Evolutionary conservation across 2,888 invertebrate genomes (phyloP).

Genomic region (Alloscopus bannaensis): DNA sequence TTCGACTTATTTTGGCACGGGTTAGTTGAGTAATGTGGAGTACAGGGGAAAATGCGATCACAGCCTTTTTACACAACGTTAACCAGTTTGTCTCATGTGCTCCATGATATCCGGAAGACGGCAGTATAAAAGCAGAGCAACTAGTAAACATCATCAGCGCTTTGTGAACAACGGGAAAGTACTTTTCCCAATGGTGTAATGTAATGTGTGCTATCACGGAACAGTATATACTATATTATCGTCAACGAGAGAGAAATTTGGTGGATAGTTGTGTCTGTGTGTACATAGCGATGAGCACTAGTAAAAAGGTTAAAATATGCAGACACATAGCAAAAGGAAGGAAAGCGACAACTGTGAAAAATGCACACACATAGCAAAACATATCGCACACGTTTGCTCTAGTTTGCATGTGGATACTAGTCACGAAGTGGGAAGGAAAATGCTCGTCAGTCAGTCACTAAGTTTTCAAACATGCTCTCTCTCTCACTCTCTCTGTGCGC

Average conservation of each 20-base stretch:
- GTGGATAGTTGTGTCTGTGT: too few species aligned
- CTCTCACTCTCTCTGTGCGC: neutral
- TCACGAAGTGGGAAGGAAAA: neutral
- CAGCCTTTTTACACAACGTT: too few species aligned
- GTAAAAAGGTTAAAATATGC: too few species aligned
- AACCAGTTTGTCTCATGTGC: too few species aligned
- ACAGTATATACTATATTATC: too few species aligned
- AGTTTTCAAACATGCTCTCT: conserved; percentile 14
- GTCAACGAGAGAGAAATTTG: too few species aligned
- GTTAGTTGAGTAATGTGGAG: conserved; percentile 13
- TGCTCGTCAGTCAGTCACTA: conserved; percentile 43
- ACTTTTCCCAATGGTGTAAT: too few species aligned
- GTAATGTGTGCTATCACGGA: too few species aligned
- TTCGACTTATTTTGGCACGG: conserved; percentile 56
- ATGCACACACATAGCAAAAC: neutral
- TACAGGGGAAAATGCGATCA: conserved; percentile 23
- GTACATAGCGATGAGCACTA: too few species aligned
- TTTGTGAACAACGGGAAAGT: too few species aligned
- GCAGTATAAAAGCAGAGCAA: too few species aligned
- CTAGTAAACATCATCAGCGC: conserved; percentile 38
- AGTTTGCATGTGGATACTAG: conserved; percentile 7
- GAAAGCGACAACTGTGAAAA: neutral
- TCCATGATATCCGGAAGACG: conserved; percentile 16
- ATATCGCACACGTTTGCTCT: neutral
- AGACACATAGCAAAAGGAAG: too few species aligned